Percentiles rank a stretch among this genome's conserved stretches.
phyloP scores from a whole-genome alignment of 2,113 vertebrate genomes.

The Carollia perspicillata region DNA sequence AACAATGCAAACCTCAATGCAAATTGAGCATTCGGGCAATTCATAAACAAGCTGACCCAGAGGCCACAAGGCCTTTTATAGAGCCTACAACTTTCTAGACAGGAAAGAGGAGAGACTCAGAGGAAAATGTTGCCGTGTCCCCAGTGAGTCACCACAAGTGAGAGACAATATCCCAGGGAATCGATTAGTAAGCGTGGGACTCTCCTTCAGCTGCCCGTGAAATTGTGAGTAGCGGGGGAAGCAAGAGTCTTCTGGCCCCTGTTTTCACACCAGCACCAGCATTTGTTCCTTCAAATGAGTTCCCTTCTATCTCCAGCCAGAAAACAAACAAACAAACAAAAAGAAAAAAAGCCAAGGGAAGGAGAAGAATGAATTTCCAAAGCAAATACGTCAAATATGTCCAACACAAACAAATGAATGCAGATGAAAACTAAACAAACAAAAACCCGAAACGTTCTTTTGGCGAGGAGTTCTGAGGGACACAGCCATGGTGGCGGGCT shows the following conservation, averaged over 20 bases:
- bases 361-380: not conserved
- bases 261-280: not conserved
- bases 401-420: not conserved
- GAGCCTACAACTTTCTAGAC: not conserved
- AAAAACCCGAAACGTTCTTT: not conserved
- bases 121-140: not conserved
- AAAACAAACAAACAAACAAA: not conserved
- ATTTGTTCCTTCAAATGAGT: not conserved
- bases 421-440: conserved; percentile 4
- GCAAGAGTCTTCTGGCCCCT: not conserved
- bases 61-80: not conserved
- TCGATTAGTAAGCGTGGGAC: rapidly evolving
- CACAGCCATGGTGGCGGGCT: not conserved
- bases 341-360: not conserved
- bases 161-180: not conserved
- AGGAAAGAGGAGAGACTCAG: not conserved
- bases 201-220: not conserved
- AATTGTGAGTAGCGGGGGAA: not conserved
- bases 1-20: not conserved
- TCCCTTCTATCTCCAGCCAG: not conserved
- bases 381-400: not conserved
- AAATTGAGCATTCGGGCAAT: not conserved
- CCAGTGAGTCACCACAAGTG: too few species aligned
- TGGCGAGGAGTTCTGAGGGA: not conserved
- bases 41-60: not conserved